A percentile compares a stretch with the other conserved stretches of the same genome.
Evolutionary conservation across 2,888 invertebrate species (phyloP).

Genomic region (Orthosia incerta): DNA sequence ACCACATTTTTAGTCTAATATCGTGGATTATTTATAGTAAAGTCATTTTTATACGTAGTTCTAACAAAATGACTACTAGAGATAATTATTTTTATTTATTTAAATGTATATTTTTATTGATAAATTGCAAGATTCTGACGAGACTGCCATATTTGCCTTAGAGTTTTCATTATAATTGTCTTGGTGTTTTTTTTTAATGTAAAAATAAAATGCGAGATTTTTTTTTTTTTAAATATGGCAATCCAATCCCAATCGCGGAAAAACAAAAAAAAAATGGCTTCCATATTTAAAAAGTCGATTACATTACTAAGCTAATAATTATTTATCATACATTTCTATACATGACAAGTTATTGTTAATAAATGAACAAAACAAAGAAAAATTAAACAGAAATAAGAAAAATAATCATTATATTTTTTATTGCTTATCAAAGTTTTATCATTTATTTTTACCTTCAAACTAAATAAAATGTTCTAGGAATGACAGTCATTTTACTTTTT

Average conservation of each 20-base stretch:
- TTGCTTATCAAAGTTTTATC: slow-evolving; percentile 10
- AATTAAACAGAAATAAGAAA: slow-evolving; percentile 19
- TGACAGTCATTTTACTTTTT: too few species aligned
- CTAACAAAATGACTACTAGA: slow-evolving; percentile 8
- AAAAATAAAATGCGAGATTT: not conserved
- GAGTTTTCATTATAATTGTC: not conserved
- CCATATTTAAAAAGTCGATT: slow-evolving; percentile 29
- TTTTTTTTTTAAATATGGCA: slow-evolving; percentile 16
- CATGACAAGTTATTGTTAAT: slow-evolving; percentile 39
- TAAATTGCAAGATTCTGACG: slow-evolving; percentile 39
- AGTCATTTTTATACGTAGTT: slow-evolving; percentile 12
- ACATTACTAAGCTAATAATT: slow-evolving; percentile 38
- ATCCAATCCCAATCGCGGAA: slow-evolving; percentile 18
- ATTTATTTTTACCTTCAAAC: not conserved
- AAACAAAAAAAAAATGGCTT: slow-evolving; percentile 13
- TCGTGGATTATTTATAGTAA: slow-evolving; percentile 13
- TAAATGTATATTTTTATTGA: not conserved
- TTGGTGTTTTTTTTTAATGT: not conserved
- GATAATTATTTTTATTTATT: slow-evolving; percentile 1
- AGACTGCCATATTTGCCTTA: slow-evolving; percentile 11
- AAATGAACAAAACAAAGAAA: slow-evolving; percentile 29
- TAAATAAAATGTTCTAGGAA: too few species aligned
- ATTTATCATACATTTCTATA: slow-evolving; percentile 46
- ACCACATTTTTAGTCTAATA: not conserved
- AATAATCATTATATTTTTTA: slow-evolving; percentile 6